Conservation (phyloP, 1,140 invertebrate species). For the Matsumurasca onukii region DNA sequence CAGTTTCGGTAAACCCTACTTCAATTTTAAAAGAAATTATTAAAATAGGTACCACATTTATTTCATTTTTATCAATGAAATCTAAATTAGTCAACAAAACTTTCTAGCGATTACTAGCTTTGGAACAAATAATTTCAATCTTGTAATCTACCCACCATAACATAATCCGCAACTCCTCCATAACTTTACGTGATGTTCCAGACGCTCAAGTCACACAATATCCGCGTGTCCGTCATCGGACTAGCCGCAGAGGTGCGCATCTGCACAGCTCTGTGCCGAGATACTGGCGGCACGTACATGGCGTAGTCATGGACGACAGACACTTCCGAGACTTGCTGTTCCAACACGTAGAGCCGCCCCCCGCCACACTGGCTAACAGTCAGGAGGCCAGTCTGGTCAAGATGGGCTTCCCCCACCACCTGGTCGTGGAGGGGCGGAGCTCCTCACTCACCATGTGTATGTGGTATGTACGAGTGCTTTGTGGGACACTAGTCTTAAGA, state of each 20-base stretch:
- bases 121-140: no score
- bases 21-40: no score
- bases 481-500: no score
- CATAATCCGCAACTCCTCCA: no score
- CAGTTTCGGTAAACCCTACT: no score
- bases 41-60: no score
- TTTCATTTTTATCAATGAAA: no score
- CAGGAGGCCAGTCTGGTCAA: conserved; percentile 84
- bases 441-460: conserved; percentile 78
- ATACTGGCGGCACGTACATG: conserved; percentile 84
- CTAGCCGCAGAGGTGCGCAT: conserved; percentile 93
- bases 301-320: conserved; percentile 86
- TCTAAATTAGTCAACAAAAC: no score
- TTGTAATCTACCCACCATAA: no score
- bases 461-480: conserved; percentile 72
- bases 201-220: conserved; percentile 65
- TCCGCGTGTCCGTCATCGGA: conserved; percentile 78
- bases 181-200: conserved; percentile 44
- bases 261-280: conserved; percentile 78
- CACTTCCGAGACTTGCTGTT: conserved; percentile 69
- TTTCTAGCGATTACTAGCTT: no score
- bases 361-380: conserved; percentile 59
- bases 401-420: conserved; percentile 89
- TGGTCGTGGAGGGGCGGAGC: conserved; percentile 58
- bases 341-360: conserved; percentile 75